Evolutionary conservation across 2,797 vertebrate species (phyloP).

Genomic region (Characodon lateralis): DNA sequence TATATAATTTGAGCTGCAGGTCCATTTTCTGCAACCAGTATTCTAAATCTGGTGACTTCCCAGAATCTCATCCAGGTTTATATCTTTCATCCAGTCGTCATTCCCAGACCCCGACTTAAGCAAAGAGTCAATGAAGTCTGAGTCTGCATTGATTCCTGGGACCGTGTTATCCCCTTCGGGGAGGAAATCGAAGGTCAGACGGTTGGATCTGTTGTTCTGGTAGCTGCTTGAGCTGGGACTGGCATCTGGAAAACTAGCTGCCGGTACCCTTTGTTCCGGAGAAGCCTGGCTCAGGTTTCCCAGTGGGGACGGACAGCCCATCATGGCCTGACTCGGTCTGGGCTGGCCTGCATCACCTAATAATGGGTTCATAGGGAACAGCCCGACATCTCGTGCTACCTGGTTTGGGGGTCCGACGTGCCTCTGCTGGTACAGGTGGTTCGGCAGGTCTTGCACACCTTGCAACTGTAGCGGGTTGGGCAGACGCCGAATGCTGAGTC

Average conservation of each 20-base stretch:
- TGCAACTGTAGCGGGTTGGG: constrained; percentile 79
- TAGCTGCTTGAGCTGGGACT: constrained; percentile 80
- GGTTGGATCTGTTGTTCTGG: constrained; percentile 85
- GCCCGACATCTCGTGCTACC: constrained; percentile 83
- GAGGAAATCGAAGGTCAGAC: constrained; percentile 93
- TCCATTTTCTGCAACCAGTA: constrained; percentile 20
- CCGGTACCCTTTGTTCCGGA: constrained; percentile 81
- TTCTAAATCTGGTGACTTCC: constrained; percentile 85
- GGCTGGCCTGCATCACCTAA: constrained; percentile 80
- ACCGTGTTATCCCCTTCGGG: constrained; percentile 92
- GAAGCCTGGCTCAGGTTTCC: constrained; percentile 83
- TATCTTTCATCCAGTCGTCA: constrained; percentile 99
- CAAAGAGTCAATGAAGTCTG: constrained; percentile 96
- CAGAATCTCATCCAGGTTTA: constrained; percentile 97
- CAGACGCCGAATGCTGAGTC: constrained; percentile 80
- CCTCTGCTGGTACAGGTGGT: constrained; percentile 85
- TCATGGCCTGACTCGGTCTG: constrained; percentile 80
- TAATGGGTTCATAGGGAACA: constrained; percentile 83
- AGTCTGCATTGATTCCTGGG: constrained; percentile 91
- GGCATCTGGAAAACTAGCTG: constrained; percentile 81
- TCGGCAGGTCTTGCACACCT: constrained; percentile 78
- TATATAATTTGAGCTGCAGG: constrained; percentile 35
- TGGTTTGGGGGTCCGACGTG: constrained; percentile 85
- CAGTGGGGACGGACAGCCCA: constrained; percentile 80
- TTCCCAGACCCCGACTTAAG: constrained; percentile 95